A percentile compares a stretch with the other conserved stretches of the same genome.
These are phyloP conservation scores for Globodera ellingtonae DNA, from an alignment of 1,140 invertebrate genomes.

Conservation along the genomic window DNA sequence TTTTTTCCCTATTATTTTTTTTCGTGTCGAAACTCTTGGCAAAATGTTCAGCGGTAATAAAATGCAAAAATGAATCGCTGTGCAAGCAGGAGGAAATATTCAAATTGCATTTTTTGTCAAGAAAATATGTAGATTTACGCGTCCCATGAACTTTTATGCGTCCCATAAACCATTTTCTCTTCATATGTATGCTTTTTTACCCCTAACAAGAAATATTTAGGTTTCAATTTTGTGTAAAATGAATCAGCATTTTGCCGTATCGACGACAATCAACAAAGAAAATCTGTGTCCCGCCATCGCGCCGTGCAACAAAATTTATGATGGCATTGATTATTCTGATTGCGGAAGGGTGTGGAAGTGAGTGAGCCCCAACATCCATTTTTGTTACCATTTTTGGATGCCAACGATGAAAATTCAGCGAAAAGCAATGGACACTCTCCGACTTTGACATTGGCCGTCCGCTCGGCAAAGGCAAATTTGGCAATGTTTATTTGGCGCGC, in stretches of 20 bases:
- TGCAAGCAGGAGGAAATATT: too few species aligned
- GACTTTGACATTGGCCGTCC: conserved; percentile 81
- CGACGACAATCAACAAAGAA: neutral
- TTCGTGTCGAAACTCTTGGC: too few species aligned
- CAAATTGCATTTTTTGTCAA: too few species aligned
- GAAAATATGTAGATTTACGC: too few species aligned
- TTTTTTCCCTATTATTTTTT: too few species aligned
- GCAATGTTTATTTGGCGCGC: conserved; percentile 85
- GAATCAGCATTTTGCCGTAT: neutral
- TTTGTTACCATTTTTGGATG: neutral
- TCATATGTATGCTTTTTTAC: too few species aligned
- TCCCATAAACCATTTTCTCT: too few species aligned
- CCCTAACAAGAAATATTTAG: neutral
- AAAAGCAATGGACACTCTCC: conserved; percentile 33
- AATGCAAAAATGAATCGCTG: too few species aligned
- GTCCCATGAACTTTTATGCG: too few species aligned
- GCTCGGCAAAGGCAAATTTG: conserved; percentile 86
- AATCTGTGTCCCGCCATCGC: neutral
- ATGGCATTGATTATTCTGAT: conserved; percentile 32
- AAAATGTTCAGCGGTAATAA: too few species aligned
- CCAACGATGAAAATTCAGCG: conserved; percentile 18
- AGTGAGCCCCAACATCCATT: conserved; percentile 8
- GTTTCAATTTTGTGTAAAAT: neutral
- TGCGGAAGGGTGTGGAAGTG: conserved; percentile 36
- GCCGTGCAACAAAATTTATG: conserved; percentile 1